Conservation (phyloP, 2,113 vertebrate species). For the Seriola dumerili region DNA sequence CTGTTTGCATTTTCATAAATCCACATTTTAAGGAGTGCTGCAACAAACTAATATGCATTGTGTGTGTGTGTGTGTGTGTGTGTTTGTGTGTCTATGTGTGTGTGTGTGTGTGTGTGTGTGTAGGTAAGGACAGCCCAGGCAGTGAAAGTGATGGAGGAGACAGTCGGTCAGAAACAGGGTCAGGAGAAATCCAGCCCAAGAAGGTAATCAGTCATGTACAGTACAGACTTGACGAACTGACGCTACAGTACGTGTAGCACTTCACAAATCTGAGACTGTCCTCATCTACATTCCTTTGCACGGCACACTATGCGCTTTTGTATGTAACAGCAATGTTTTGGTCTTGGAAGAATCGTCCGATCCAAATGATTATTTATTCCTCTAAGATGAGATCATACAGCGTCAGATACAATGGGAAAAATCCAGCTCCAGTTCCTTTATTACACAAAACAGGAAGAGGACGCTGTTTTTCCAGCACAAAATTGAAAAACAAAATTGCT, state of each 20-base stretch:
- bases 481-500: not conserved
- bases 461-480: not conserved
- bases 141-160: slow-evolving; percentile 96
- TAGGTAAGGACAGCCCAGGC: slow-evolving; percentile 94
- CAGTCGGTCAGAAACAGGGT: slow-evolving; percentile 92
- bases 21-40: not conserved
- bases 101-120: slow-evolving; percentile 60
- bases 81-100: slow-evolving; percentile 52
- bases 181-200: slow-evolving; percentile 93
- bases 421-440: not conserved
- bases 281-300: not conserved
- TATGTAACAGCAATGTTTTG: not conserved
- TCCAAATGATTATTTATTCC: not conserved
- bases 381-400: not conserved
- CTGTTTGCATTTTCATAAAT: not conserved
- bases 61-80: slow-evolving; percentile 44
- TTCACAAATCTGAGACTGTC: not conserved
- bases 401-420: not conserved
- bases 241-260: not conserved
- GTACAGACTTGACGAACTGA: not conserved
- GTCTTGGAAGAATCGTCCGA: not conserved
- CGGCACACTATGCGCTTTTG: too few species aligned
- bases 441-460: not conserved
- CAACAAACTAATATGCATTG: not conserved
- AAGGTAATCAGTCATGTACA: slow-evolving; percentile 78